These are phyloP conservation scores for Trochalopteron elliotii DNA, from an alignment of 2,113 vertebrate genomes.

Conservation along the genomic window DNA sequence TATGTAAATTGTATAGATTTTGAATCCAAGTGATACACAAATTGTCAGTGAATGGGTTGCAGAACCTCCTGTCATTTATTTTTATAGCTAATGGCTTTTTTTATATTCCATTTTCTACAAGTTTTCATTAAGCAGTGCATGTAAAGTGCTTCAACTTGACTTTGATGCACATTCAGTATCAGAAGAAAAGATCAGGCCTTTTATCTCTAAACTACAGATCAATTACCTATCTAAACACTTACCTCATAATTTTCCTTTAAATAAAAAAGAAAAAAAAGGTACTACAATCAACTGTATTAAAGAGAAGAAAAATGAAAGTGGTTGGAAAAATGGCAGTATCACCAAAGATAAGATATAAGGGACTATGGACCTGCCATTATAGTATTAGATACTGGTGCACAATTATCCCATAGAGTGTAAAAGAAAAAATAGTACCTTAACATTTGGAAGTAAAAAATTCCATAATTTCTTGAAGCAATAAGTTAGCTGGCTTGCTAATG, in stretches of 20 bases:
- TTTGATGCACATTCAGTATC: constrained; percentile 61
- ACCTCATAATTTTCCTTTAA: constrained; percentile 54
- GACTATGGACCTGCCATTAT: neutral
- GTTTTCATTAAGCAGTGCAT: constrained; percentile 54
- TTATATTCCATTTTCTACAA: constrained; percentile 56
- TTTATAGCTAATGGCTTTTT: constrained; percentile 65
- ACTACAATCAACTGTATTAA: neutral
- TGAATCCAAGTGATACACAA: neutral
- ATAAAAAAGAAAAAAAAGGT: neutral
- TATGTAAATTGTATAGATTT: neutral
- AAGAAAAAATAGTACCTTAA: neutral
- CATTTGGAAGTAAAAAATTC: neutral
- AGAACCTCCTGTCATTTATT: constrained; percentile 50
- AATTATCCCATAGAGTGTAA: neutral
- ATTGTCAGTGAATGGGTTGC: constrained; percentile 5
- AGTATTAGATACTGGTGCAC: neutral
- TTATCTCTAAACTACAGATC: constrained; percentile 58
- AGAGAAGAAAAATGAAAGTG: constrained; percentile 19
- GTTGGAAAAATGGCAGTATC: constrained; percentile 8
- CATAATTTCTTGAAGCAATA: constrained; percentile 2
- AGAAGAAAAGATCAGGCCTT: constrained; percentile 56
- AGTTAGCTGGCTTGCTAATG: constrained; percentile 37
- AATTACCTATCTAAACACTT: constrained; percentile 67
- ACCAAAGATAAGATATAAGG: neutral
- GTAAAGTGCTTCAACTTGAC: constrained; percentile 56